These are phyloP conservation scores for Hephaestus fuliginosus DNA, from an alignment of 2,797 vertebrate species.

Conservation along the genomic window DNA sequence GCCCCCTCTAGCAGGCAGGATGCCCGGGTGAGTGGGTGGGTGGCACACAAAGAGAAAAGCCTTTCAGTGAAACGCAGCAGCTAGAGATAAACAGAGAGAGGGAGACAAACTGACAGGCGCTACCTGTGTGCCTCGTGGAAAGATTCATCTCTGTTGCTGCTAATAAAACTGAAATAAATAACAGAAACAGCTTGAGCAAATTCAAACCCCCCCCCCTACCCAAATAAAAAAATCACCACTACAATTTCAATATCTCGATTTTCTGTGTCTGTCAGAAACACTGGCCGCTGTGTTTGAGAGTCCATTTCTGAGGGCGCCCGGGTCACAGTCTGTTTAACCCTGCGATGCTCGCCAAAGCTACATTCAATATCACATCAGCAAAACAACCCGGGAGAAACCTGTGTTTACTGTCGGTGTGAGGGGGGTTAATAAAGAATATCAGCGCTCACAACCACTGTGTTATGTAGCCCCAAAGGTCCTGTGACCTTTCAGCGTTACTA, in stretches of 20 bases:
- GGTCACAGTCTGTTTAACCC: neutral
- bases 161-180: slow-evolving; percentile 29
- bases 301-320: neutral
- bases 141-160: slow-evolving; percentile 5
- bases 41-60: slow-evolving; percentile 60
- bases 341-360: neutral
- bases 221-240: neutral
- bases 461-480: neutral
- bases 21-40: slow-evolving; percentile 35
- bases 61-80: slow-evolving; percentile 49
- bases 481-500: neutral
- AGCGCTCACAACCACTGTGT: neutral
- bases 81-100: slow-evolving; percentile 48
- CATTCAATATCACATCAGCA: slow-evolving; percentile 1
- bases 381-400: slow-evolving; percentile 8
- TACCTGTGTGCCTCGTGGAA: slow-evolving; percentile 17
- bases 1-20: slow-evolving; percentile 54
- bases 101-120: slow-evolving; percentile 3
- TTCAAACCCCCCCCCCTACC: neutral
- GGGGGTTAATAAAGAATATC: slow-evolving; percentile 9
- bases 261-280: neutral
- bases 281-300: neutral
- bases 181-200: neutral
- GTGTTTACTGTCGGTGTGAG: slow-evolving; percentile 19
- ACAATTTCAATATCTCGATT: slow-evolving; percentile 28